Conservation (phyloP, 2,113 vertebrate species). For the Anhinga rufa region DNA sequence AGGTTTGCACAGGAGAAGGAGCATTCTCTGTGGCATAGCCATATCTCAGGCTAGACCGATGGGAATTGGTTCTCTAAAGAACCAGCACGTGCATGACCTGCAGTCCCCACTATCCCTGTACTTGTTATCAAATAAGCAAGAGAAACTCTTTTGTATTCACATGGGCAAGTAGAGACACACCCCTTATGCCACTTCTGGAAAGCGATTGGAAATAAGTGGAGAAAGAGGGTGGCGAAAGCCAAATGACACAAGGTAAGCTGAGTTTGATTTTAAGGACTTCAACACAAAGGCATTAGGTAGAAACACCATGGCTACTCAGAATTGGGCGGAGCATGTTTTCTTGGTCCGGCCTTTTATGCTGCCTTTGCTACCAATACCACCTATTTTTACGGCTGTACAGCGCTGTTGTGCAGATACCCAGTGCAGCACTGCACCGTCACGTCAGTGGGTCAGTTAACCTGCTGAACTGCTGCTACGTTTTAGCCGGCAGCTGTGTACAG, state of each 20-base stretch:
- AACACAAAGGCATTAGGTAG: background rate
- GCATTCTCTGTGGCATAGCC: background rate
- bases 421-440: background rate
- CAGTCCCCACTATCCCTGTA: too few species aligned
- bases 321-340: background rate
- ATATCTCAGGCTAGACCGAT: background rate
- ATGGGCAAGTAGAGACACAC: background rate
- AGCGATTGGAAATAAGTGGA: background rate
- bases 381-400: background rate
- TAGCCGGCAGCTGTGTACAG: rapidly evolving
- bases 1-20: background rate
- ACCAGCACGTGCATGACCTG: background rate
- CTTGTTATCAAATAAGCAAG: background rate
- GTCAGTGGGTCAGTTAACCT: background rate
- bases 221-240: background rate
- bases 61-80: too few species aligned
- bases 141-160: background rate
- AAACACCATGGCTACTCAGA: background rate
- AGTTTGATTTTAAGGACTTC: background rate
- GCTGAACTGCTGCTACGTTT: background rate
- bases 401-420: background rate
- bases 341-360: background rate
- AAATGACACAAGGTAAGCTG: background rate
- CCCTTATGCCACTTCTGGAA: background rate
- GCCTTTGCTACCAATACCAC: background rate